A percentile compares a stretch with the other conserved stretches of the same genome.
Evolutionary conservation across 2,797 vertebrate genomes (phyloP).

Genomic region (Masticophis lateralis): DNA sequence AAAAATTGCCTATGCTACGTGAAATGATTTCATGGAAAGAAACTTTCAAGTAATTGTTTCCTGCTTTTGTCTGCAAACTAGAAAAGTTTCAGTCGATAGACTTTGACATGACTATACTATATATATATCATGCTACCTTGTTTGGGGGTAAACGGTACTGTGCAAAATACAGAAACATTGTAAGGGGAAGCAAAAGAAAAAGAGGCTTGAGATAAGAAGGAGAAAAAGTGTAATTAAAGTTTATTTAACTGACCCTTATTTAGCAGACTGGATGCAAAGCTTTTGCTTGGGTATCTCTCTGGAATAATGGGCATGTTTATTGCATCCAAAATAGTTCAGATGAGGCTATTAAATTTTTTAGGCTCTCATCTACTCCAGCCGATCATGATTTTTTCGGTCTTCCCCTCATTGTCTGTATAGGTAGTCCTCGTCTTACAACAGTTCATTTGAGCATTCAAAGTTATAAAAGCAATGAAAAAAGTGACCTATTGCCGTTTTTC

Average conservation of each 20-base stretch:
- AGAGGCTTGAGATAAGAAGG: neutral
- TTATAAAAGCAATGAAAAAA: neutral
- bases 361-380: neutral
- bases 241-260: neutral
- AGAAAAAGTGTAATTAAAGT: neutral
- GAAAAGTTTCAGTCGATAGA: neutral
- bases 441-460: neutral
- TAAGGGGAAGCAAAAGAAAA: neutral
- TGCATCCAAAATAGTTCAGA: neutral
- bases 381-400: neutral
- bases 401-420: neutral
- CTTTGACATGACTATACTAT: neutral
- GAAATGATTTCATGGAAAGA: neutral
- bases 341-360: neutral
- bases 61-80: neutral
- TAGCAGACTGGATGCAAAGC: neutral
- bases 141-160: neutral
- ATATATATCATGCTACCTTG: neutral
- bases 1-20: neutral
- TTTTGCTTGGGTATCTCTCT: neutral
- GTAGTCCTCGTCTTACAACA: neutral
- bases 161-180: neutral
- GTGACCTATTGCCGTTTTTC: neutral
- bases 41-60: neutral
- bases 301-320: neutral